Conservation (phyloP, 2,113 vertebrate genomes). For the Corvus moneduloides region DNA sequence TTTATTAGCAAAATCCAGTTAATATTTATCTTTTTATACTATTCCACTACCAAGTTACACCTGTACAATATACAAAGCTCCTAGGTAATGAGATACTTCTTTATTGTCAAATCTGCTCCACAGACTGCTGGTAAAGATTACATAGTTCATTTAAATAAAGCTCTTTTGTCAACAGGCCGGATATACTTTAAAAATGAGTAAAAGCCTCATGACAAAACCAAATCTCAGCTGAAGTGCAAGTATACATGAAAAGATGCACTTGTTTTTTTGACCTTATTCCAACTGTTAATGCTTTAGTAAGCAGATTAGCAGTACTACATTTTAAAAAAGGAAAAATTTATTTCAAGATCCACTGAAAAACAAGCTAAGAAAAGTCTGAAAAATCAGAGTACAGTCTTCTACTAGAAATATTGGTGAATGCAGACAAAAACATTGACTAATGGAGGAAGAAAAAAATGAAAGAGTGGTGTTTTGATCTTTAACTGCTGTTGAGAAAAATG, state of each 20-base stretch:
- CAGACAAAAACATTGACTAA: neutral
- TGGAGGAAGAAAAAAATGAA: neutral
- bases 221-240: slow-evolving; percentile 44
- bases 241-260: slow-evolving; percentile 17
- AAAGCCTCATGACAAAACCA: slow-evolving; percentile 40
- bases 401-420: neutral
- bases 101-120: slow-evolving; percentile 66
- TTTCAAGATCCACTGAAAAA: slow-evolving; percentile 37
- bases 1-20: slow-evolving; percentile 66
- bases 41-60: slow-evolving; percentile 43
- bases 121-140: slow-evolving; percentile 68
- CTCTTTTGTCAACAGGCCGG: slow-evolving; percentile 54
- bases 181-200: slow-evolving; percentile 52
- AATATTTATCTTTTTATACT: slow-evolving; percentile 67
- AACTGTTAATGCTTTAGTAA: slow-evolving; percentile 33
- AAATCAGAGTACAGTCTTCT: neutral
- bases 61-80: slow-evolving; percentile 57
- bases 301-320: slow-evolving; percentile 19
- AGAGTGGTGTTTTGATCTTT: neutral
- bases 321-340: slow-evolving; percentile 7
- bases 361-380: neutral
- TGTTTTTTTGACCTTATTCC: slow-evolving; percentile 35
- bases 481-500: neutral
- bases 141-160: slow-evolving; percentile 68
- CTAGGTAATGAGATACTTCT: slow-evolving; percentile 70